Percentiles rank a stretch among this genome's conserved stretches.
phyloP scores from a whole-genome alignment of 2,113 vertebrate species.

The Gasterosteus nipponicus region DNA sequence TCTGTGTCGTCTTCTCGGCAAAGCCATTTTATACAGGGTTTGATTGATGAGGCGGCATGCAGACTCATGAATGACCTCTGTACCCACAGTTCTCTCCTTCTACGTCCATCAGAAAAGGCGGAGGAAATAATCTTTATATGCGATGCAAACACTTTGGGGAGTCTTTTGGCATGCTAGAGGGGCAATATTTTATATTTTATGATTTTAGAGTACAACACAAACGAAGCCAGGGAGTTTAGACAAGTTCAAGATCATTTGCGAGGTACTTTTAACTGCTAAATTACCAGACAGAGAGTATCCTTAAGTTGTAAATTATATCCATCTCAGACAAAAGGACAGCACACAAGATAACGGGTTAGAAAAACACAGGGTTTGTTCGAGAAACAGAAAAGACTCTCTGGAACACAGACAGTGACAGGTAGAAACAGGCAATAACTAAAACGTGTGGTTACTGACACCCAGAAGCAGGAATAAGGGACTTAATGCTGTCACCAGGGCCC shows the following conservation, averaged over 20 bases:
- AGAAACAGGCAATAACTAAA: background rate
- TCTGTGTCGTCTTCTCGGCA: conserved; percentile 47
- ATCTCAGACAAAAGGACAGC: background rate
- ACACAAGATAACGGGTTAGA: background rate
- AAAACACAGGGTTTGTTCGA: background rate
- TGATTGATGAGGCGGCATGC: conserved; percentile 63
- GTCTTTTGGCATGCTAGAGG: conserved; percentile 2
- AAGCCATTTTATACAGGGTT: conserved; percentile 43
- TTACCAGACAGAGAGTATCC: background rate
- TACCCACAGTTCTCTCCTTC: conserved; percentile 50
- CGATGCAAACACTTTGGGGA: conserved; percentile 5
- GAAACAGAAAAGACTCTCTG: background rate
- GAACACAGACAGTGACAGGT: background rate
- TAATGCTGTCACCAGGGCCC: background rate
- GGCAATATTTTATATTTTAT: background rate
- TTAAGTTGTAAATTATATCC: conserved; percentile 3
- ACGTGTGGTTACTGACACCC: background rate
- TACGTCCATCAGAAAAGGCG: conserved; percentile 46
- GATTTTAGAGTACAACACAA: background rate
- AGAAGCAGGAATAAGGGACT: background rate
- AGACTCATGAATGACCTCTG: conserved; percentile 63
- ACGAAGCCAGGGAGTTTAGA: conserved; percentile 3
- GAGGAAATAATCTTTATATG: conserved; percentile 17
- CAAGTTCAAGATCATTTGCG: conserved; percentile 18
- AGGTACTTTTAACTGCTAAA: conserved; percentile 3